Conservation (phyloP, 1,140 invertebrate genomes). For the Drosophila funebris region DNA sequence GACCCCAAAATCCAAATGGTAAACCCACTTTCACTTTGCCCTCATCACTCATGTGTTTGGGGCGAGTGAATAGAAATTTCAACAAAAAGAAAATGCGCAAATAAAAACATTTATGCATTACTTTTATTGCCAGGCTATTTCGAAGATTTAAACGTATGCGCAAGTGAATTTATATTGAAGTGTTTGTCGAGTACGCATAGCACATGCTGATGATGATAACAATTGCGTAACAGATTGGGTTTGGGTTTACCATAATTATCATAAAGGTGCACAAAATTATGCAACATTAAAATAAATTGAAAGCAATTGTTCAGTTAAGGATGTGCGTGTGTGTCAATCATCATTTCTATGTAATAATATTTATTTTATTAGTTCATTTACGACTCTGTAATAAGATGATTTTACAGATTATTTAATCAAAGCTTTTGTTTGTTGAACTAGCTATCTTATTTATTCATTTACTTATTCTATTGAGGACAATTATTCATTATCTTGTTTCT, state of each 20-base stretch:
- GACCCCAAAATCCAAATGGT: slow-evolving; percentile 55
- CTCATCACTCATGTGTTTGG: slow-evolving; percentile 44
- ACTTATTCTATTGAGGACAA: too few relatives aligned
- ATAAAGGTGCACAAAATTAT: slow-evolving; percentile 3
- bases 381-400: too few relatives aligned
- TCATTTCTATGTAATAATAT: neutral
- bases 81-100: slow-evolving; percentile 45
- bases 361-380: neutral
- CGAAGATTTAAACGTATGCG: slow-evolving; percentile 38
- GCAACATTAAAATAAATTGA: slow-evolving; percentile 13
- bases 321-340: neutral
- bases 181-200: neutral
- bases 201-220: neutral
- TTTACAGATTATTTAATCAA: too few relatives aligned
- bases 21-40: slow-evolving; percentile 6
- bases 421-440: too few relatives aligned
- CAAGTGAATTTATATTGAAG: slow-evolving; percentile 25
- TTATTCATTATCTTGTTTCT: too few relatives aligned
- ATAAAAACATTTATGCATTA: slow-evolving; percentile 59
- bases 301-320: neutral
- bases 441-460: too few relatives aligned
- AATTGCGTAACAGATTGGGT: neutral
- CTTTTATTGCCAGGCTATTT: slow-evolving; percentile 50
- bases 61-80: slow-evolving; percentile 36
- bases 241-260: neutral